Evolutionary conservation across 2,797 vertebrate genomes (phyloP).

Genomic region (Danio kyathit): DNA sequence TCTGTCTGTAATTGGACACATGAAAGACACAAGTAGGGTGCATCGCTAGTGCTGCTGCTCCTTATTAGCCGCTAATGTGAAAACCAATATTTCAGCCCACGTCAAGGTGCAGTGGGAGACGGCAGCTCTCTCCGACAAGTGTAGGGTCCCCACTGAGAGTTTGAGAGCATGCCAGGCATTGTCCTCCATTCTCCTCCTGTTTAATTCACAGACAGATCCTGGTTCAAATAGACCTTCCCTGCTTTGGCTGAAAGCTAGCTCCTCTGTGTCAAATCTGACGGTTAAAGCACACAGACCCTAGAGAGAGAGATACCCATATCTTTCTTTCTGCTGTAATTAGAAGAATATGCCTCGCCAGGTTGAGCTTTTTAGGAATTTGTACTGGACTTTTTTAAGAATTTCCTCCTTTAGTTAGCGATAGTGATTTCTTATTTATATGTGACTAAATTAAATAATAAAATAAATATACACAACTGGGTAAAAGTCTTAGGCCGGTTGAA

Average conservation of each 20-base stretch:
- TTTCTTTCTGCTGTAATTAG: constrained; percentile 25
- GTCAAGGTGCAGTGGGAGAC: constrained; percentile 77
- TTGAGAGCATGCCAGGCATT: constrained; percentile 62
- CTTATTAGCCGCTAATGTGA: constrained; percentile 90
- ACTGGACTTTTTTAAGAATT: background rate
- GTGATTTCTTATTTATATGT: too few species aligned
- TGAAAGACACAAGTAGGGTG: constrained; percentile 86
- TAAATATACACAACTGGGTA: too few species aligned
- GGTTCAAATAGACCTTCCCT: constrained; percentile 59
- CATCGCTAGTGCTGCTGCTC: constrained; percentile 76
- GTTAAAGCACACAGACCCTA: constrained; percentile 25
- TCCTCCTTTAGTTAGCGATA: background rate
- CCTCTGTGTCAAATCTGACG: constrained; percentile 57
- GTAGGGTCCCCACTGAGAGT: constrained; percentile 70
- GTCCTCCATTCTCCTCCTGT: constrained; percentile 63
- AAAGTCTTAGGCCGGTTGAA: too few species aligned
- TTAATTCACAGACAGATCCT: constrained; percentile 69
- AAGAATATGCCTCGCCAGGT: background rate
- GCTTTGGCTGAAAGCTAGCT: constrained; percentile 66
- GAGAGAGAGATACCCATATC: constrained; percentile 19
- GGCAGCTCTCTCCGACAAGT: constrained; percentile 62
- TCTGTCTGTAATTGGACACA: constrained; percentile 89
- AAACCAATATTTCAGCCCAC: constrained; percentile 85
- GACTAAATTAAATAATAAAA: too few species aligned
- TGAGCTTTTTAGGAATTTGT: background rate